phyloP scores from a whole-genome alignment of 2,888 invertebrate species.

The Oscheius onirici region DNA sequence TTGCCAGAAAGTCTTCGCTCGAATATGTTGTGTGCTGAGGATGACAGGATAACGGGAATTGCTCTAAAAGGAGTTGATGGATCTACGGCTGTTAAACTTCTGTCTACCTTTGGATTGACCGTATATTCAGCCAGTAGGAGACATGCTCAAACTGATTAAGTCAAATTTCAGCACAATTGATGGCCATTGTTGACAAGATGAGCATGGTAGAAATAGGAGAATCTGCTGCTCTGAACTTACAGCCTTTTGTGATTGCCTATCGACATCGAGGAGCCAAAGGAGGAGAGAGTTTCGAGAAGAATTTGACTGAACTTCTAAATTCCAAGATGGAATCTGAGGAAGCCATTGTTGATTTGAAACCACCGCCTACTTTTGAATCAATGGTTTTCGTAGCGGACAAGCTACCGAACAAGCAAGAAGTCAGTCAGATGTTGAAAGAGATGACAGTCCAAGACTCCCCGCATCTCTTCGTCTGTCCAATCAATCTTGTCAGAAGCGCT shows the following conservation, averaged over 20 bases:
- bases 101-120: constrained; percentile 31
- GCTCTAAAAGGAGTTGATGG: constrained; percentile 40
- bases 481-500: constrained; percentile 7
- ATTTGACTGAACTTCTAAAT: not conserved
- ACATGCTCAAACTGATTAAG: not conserved
- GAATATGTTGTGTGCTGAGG: constrained; percentile 30
- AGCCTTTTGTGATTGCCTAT: constrained; percentile 28
- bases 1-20: constrained; percentile 12
- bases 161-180: constrained; percentile 22
- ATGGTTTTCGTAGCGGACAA: not conserved
- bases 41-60: constrained; percentile 29
- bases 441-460: constrained; percentile 8
- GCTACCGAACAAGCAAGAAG: not conserved
- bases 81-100: constrained; percentile 39
- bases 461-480: constrained; percentile 8
- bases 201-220: not conserved
- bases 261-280: constrained; percentile 23
- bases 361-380: not conserved
- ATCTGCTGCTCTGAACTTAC: not conserved
- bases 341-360: not conserved
- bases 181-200: constrained; percentile 19
- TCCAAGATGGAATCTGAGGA: not conserved
- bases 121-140: constrained; percentile 21
- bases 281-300: constrained; percentile 16
- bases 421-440: constrained; percentile 9